phyloP scores from a whole-genome alignment of 2,888 invertebrate species.

The Gastracanthus pulcherrimus region DNA sequence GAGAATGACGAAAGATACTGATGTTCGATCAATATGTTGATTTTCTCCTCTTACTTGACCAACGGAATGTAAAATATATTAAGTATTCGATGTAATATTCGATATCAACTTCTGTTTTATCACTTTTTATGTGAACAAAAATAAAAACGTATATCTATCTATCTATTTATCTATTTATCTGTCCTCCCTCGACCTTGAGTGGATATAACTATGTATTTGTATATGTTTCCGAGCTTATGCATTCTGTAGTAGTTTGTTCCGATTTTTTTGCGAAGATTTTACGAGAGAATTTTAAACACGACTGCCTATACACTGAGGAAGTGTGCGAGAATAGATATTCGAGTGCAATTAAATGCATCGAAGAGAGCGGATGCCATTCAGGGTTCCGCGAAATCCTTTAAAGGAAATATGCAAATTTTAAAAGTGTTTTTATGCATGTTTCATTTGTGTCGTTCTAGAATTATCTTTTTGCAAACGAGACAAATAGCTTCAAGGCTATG shows the following conservation, averaged over 20 bases:
- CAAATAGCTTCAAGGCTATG: too few species aligned
- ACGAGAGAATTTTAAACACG: slow-evolving; percentile 18
- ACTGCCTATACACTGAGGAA: background rate
- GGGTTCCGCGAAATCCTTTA: background rate
- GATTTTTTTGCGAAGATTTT: slow-evolving; percentile 2
- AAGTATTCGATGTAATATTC: too few species aligned
- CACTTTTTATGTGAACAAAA: too few species aligned
- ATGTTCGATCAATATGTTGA: too few species aligned
- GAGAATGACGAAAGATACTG: too few species aligned
- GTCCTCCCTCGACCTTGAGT: background rate
- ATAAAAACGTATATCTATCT: too few species aligned
- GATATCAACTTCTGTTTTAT: too few species aligned
- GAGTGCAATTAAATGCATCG: slow-evolving; percentile 22
- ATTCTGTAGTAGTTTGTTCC: background rate
- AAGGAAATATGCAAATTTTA: slow-evolving; percentile 21
- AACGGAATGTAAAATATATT: too few species aligned
- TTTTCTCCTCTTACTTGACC: too few species aligned
- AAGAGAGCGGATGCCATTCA: background rate
- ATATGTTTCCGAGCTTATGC: slow-evolving; percentile 9
- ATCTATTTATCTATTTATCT: background rate
- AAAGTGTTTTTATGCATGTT: slow-evolving; percentile 48
- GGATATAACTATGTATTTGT: slow-evolving; percentile 7
- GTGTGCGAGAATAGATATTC: background rate
- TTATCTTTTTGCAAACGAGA: too few species aligned
- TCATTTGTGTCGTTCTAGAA: too few species aligned